A percentile compares a stretch with the other conserved stretches of the same genome.
phyloP scores from a whole-genome alignment of 35 echinoderm and acorn worm species.

The Amphiura filiformis region DNA sequence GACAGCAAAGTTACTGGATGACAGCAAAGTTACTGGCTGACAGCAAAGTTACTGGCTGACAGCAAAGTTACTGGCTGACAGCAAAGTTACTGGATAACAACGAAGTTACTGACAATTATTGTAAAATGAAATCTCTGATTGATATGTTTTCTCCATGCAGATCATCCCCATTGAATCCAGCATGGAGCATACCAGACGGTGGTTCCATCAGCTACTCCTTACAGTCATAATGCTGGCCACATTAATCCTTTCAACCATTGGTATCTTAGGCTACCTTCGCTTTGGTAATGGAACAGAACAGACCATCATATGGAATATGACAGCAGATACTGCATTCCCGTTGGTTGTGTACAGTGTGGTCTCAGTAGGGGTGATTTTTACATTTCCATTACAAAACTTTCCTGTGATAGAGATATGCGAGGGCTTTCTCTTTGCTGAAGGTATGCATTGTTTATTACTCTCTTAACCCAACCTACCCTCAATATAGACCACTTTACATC shows the following conservation, averaged over 20 bases:
- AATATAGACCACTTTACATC: no score
- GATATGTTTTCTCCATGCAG: no score
- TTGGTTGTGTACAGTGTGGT: constrained; percentile 39
- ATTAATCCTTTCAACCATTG: constrained; percentile 53
- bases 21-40: no score
- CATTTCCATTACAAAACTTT: constrained; percentile 89
- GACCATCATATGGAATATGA: constrained; percentile 72
- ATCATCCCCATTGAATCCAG: constrained; percentile 95
- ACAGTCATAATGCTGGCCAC: constrained; percentile 58
- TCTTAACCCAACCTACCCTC: no score
- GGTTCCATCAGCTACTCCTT: constrained; percentile 71
- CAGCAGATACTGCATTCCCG: not conserved
- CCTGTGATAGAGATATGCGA: constrained; percentile 78
- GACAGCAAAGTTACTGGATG: no score
- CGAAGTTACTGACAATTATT: no score
- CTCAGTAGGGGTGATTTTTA: constrained; percentile 66
- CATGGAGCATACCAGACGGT: constrained; percentile 70
- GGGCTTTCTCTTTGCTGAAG: constrained; percentile 40
- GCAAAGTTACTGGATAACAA: no score
- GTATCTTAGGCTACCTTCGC: constrained; percentile 71
- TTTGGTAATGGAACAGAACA: constrained; percentile 54
- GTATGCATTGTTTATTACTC: no score
- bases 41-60: no score
- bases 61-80: no score
- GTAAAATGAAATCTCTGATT: no score